A percentile compares a stretch with the other conserved stretches of the same genome.
phyloP scores from a whole-genome alignment of 1,140 invertebrate species.

The Bombus breviceps region DNA sequence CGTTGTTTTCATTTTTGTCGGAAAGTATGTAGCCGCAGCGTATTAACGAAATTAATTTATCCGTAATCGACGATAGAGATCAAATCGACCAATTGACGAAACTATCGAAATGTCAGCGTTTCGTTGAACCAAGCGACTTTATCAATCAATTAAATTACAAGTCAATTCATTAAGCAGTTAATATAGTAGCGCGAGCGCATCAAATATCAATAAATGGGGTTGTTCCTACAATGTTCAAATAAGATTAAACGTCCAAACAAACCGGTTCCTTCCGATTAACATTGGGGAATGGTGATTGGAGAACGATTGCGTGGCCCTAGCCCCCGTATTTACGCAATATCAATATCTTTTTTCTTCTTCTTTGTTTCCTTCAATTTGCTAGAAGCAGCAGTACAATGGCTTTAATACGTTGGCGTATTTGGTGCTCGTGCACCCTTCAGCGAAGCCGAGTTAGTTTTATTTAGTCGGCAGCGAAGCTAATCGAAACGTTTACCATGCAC shows the following conservation, averaged over 20 bases:
- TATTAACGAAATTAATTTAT: neutral
- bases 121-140: neutral
- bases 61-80: neutral
- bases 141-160: neutral
- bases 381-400: slow-evolving; percentile 43
- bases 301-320: neutral
- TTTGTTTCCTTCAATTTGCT: slow-evolving; percentile 20
- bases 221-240: slow-evolving; percentile 4
- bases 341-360: slow-evolving; percentile 10
- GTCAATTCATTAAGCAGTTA: neutral
- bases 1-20: no score
- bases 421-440: slow-evolving; percentile 29
- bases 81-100: neutral
- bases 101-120: neutral
- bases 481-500: slow-evolving; percentile 62
- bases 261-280: slow-evolving; percentile 50
- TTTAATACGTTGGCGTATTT: slow-evolving; percentile 17
- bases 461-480: slow-evolving; percentile 50
- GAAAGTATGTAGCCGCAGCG: no score
- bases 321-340: slow-evolving; percentile 53
- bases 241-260: slow-evolving; percentile 34
- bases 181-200: neutral
- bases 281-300: slow-evolving; percentile 28
- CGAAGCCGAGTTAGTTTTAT: slow-evolving; percentile 3
- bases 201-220: neutral